These are phyloP conservation scores for Catharus fuscescens DNA, from an alignment of 2,113 vertebrate species.

Conservation along the genomic window DNA sequence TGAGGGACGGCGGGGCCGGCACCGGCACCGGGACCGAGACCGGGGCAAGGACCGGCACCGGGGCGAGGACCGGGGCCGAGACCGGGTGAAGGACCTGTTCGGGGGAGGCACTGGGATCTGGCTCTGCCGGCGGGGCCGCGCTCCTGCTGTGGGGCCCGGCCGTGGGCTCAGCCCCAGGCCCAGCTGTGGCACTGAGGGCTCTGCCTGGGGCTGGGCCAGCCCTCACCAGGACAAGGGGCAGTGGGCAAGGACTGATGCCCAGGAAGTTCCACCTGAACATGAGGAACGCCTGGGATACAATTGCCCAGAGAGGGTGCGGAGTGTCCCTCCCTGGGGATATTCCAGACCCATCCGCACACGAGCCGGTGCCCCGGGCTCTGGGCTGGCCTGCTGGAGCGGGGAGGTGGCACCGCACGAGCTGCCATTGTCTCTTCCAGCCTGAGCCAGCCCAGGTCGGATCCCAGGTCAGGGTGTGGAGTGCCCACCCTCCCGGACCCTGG, in stretches of 20 bases:
- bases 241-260: background rate
- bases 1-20: background rate
- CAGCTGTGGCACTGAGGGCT: background rate
- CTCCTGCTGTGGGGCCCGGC: background rate
- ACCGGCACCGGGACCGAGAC: background rate
- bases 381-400: background rate
- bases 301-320: background rate
- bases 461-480: background rate
- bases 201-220: background rate
- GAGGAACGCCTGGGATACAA: background rate
- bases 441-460: too few species aligned
- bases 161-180: background rate
- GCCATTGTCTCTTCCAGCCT: background rate
- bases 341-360: background rate
- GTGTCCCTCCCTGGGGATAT: background rate
- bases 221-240: background rate
- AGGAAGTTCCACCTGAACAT: background rate
- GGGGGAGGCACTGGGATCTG: too few species aligned
- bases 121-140: background rate
- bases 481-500: background rate
- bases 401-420: background rate
- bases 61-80: fast-evolving
- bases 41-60: too few species aligned
- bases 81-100: background rate
- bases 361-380: background rate